Base-by-base conservation (phyloP, 2,797 vertebrate genomes). In the Taeniopygia guttata region DNA sequence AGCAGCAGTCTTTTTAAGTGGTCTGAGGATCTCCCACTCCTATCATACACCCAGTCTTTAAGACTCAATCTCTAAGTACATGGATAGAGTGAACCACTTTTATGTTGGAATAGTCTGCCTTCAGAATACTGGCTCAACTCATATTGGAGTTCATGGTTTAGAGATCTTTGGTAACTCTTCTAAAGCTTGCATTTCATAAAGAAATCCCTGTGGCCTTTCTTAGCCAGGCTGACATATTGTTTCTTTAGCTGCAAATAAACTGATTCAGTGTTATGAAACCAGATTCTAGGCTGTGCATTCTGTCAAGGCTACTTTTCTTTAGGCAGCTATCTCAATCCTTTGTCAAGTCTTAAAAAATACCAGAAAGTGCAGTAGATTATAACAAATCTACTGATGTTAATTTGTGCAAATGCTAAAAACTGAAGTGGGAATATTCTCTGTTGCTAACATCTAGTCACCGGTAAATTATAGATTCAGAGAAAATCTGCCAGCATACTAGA, bases 241-340 rank as follows among this genome's bases (percentile, higher is more conserved):
- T 93, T 97, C 76, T 94, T 32, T 85, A 91, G 72, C 91, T 97
- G 95, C 96, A 97, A 97, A 95, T 96, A 94, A 95, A 97, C 76
- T 66, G 75, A 72, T 52, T 27, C 55, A 60, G 16, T 91, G 58
- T 89, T 76, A 75, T 84, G 46, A 84, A 89, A 88, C 72, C 42
- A 77, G 64, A 89, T 93, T 94, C 87, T 62, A 82, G 95, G 73
- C 72, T 84, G 74, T n/a, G 16, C 15, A 11, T 96, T 94, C 90
- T 87, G 59, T 90, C 83, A 89, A 48, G 64, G 46, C 88, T 96
- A 74, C 70, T 78, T 96, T 82, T 68, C 27, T 73, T 94, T 86
- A 64, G 83, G 55, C 67, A 80, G 29, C 26, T 87, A 40, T 75
- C 52, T 27, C 56, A 91, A 5, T 82, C 18, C n/a, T 89, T 68